These are phyloP conservation scores for Philotrypesis tridentata DNA, from an alignment of 1,140 invertebrate species.

Conservation along the genomic window DNA sequence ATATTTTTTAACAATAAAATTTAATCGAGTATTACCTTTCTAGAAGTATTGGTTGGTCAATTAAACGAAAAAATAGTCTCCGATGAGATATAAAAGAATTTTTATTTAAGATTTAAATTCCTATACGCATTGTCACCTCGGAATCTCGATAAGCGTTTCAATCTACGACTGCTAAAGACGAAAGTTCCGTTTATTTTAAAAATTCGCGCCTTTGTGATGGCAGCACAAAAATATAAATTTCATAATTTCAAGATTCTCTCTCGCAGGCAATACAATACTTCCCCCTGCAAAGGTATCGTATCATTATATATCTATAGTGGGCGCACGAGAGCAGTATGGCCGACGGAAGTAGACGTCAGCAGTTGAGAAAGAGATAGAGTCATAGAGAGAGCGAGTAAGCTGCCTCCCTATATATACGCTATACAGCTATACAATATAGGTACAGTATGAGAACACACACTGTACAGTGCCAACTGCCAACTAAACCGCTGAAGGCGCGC, in stretches of 20 bases:
- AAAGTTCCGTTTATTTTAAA: not conserved
- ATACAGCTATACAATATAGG: too few relatives aligned
- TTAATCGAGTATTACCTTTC: too few relatives aligned
- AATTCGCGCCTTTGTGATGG: not conserved
- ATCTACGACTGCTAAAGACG: not conserved
- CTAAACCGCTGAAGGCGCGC: conserved; percentile 45
- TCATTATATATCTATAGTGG: too few relatives aligned
- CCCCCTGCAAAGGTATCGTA: too few relatives aligned
- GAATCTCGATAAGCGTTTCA: not conserved
- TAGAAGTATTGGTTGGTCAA: too few relatives aligned
- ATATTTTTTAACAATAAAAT: too few relatives aligned
- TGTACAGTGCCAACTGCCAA: conserved; percentile 68
- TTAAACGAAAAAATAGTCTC: too few relatives aligned
- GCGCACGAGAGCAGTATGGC: conserved; percentile 61
- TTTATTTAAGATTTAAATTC: too few relatives aligned
- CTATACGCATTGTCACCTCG: not conserved
- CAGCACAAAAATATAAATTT: conserved; percentile 3
- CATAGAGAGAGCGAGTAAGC: not conserved
- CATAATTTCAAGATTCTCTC: too few relatives aligned
- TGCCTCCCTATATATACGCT: not conserved
- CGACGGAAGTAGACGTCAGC: conserved; percentile 71
- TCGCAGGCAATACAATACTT: too few relatives aligned
- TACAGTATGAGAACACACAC: too few relatives aligned
- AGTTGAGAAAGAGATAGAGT: conserved; percentile 24
- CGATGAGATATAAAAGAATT: too few relatives aligned